A percentile compares a stretch with the other conserved stretches of the same genome.
phyloP scores from a whole-genome alignment of 35 echinoderm and acorn worm genomes.

The Apostichopus parvimensis region DNA sequence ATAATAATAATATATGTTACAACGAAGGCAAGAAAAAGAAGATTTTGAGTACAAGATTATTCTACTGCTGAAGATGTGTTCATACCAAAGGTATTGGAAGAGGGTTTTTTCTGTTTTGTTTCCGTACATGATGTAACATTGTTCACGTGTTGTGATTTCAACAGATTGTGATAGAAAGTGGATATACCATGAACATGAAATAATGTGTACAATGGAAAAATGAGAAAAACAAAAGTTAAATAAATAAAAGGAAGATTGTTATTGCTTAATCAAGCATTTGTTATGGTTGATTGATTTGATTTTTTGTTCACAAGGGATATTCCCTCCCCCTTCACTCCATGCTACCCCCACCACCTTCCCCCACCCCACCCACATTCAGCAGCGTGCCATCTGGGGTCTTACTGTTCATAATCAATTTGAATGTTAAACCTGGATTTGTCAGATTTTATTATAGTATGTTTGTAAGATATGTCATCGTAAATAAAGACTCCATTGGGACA shows the following conservation, averaged over 20 bases:
- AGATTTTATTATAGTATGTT: no score
- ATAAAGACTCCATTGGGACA: no score
- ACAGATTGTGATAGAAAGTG: background rate
- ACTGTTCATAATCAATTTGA: no score
- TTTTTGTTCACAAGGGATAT: background rate
- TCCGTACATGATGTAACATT: background rate
- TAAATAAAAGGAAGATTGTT: background rate
- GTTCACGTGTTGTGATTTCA: background rate
- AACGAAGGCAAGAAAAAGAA: no score
- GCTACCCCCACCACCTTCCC: no score
- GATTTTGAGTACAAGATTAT: no score
- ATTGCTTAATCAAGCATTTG: background rate
- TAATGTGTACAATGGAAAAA: background rate
- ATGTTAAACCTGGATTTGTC: no score
- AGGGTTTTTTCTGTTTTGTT: background rate
- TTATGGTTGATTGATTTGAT: background rate
- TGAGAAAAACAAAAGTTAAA: background rate
- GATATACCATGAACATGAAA: background rate
- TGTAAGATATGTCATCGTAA: no score
- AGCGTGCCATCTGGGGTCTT: background rate
- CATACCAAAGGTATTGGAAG: background rate
- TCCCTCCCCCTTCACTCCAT: background rate
- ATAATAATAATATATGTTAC: no score
- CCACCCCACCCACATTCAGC: background rate
- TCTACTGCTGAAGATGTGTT: background rate